Evolutionary conservation across 2,797 vertebrate species (phyloP), one percentile per base, ranked within the genome.

Genomic region (Serranus cabrilla): DNA sequence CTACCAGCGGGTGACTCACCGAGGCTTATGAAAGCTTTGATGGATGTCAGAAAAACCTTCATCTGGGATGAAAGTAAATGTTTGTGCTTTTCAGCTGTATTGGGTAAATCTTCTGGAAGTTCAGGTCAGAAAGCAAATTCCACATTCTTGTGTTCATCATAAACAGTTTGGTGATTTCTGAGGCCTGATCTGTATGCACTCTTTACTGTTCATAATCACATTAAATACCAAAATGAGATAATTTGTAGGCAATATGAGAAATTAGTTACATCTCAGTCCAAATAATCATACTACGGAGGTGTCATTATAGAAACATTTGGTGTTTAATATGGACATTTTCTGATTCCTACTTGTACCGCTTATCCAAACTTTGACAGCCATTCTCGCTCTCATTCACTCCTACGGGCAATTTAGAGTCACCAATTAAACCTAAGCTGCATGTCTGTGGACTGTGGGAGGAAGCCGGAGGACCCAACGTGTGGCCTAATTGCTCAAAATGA

Each of bases 21-120:
- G 4, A 61, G 65, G 73, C 70, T 79, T 60, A 42, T 66, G 43
- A 71, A 67, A 69, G 31, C 68, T 76, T 61, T 82, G 76, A 78
- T 43, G 68, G 58, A 76, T 59, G 45, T 74, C 78, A 77, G 67
- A 71, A 55, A 40, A 76, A 76, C 61, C 52, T 67, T 74, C 65
- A 7, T 55, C 57, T 46, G 49, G 46, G 71, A 73, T 25, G 40
- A 71, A 64, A 67, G 76, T 59, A 40, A 57, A 69, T 46, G 14
- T 72, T 79, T 70, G 43, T 42, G 39, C 20, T 75, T 79, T 80
- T 46, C 10, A 62, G 18, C 40, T 62, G 45, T 73, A 34, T 27
- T 54, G 61, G 58, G 60, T 74, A 47, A 62, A 57, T 59, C 46
- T 47, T n/a, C 50, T 71, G 60, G 59, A 81, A 71, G 82, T 58